Percentiles rank a stretch among this genome's conserved stretches.
Conservation (phyloP, 2,888 invertebrate genomes). For the Bellardia bayeri region DNA sequence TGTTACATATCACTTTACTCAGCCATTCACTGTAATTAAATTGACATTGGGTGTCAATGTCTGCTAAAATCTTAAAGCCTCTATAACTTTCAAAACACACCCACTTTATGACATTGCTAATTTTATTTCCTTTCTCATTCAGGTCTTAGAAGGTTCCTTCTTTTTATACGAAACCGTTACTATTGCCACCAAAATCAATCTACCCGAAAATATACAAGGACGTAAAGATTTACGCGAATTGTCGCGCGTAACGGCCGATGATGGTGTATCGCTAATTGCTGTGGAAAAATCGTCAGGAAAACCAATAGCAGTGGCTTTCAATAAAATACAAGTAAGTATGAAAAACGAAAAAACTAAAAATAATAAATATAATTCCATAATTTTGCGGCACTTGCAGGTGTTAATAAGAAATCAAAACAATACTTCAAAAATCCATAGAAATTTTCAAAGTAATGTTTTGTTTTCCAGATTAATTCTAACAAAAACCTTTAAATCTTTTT, state of each 20-base stretch:
- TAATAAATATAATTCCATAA: background rate
- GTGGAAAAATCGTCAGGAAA: slow-evolving; percentile 85
- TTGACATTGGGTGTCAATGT: no score
- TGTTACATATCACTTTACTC: no score
- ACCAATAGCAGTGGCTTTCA: slow-evolving; percentile 87
- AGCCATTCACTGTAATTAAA: no score
- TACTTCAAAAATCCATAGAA: no score
- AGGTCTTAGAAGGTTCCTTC: slow-evolving; percentile 84
- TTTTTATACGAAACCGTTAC: slow-evolving; percentile 87
- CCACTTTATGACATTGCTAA: no score
- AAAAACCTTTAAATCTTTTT: no score
- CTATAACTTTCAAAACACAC: no score
- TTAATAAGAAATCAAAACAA: no score
- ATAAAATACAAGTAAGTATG: slow-evolving; percentile 88
- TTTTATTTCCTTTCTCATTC: slow-evolving; percentile 82
- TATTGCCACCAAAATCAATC: slow-evolving; percentile 86
- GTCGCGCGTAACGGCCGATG: slow-evolving; percentile 86
- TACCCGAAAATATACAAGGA: slow-evolving; percentile 85
- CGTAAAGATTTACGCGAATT: slow-evolving; percentile 87
- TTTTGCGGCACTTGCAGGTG: no score
- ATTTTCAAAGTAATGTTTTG: no score
- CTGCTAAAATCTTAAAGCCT: no score
- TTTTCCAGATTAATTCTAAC: no score
- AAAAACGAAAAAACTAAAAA: background rate
- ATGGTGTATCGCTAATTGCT: slow-evolving; percentile 88